Conservation (phyloP, 2,888 invertebrate species). For the Pachliopta kotzebuea region DNA sequence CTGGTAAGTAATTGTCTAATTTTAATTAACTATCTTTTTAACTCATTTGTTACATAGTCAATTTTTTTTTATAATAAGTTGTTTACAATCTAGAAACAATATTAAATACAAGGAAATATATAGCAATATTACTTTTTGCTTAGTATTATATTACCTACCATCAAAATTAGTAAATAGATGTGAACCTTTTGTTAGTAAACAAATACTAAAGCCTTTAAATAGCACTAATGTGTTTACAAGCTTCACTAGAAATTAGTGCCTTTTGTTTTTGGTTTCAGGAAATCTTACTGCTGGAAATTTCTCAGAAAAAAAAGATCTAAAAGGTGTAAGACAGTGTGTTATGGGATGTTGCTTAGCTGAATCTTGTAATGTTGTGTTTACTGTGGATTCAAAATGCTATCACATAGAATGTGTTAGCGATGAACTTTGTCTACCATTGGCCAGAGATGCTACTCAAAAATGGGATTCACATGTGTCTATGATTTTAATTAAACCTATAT, state of each 20-base stretch:
- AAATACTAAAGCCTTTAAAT: not conserved
- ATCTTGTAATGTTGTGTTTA: constrained; percentile 89
- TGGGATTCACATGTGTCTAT: constrained; percentile 84
- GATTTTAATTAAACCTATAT: constrained; percentile 88
- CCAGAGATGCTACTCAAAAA: constrained; percentile 72
- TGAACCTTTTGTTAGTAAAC: not conserved
- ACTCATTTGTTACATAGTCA: not conserved
- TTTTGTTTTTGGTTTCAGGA: constrained; percentile 55
- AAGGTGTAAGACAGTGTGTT: constrained; percentile 83
- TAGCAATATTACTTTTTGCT: not conserved
- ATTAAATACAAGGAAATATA: not conserved
- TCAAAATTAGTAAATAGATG: not conserved
- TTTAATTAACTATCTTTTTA: not conserved
- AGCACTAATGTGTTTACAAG: too few species aligned
- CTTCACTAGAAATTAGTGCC: too few species aligned
- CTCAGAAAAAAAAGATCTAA: constrained; percentile 74
- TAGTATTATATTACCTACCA: not conserved
- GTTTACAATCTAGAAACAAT: not conserved
- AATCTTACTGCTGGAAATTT: constrained; percentile 82
- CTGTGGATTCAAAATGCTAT: constrained; percentile 87
- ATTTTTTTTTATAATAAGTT: not conserved
- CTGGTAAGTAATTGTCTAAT: constrained; percentile 73
- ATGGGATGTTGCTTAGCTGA: constrained; percentile 83
- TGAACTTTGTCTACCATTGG: constrained; percentile 85
- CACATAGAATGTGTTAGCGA: constrained; percentile 87